These are phyloP conservation scores for Belgica antarctica DNA, from an alignment of 2,888 invertebrate species.

Conservation along the genomic window DNA sequence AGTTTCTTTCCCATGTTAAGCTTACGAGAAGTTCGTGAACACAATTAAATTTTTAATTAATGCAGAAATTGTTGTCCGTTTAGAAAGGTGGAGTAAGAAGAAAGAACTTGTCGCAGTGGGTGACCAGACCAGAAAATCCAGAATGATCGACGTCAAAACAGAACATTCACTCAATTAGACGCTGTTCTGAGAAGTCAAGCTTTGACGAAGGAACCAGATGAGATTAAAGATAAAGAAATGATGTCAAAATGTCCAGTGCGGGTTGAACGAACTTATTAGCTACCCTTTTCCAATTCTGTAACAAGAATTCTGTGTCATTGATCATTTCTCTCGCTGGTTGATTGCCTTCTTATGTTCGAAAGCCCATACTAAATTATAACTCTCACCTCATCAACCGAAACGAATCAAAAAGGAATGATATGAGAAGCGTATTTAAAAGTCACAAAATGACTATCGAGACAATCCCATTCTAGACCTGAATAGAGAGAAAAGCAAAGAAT, in stretches of 20 bases:
- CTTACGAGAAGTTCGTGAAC: no score
- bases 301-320: neutral
- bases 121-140: neutral
- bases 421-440: neutral
- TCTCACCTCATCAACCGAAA: neutral
- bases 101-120: neutral
- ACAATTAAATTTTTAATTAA: neutral
- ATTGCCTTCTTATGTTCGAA: neutral
- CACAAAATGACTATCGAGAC: neutral
- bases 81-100: neutral
- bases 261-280: neutral
- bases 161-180: neutral
- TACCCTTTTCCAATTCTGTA: neutral
- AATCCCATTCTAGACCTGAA: neutral
- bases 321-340: slow-evolving; percentile 4
- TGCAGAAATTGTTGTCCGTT: neutral
- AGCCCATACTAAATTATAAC: neutral
- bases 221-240: neutral
- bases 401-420: neutral
- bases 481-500: neutral
- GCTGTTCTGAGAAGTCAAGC: neutral
- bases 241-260: neutral
- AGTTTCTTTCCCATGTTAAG: no score
- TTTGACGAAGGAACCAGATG: neutral
- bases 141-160: neutral